Percentiles rank a stretch among this genome's conserved stretches.
These are phyloP conservation scores for Henricia sp. DNA, from an alignment of 53 echinoderm and acorn worm genomes.

Conservation along the genomic window DNA sequence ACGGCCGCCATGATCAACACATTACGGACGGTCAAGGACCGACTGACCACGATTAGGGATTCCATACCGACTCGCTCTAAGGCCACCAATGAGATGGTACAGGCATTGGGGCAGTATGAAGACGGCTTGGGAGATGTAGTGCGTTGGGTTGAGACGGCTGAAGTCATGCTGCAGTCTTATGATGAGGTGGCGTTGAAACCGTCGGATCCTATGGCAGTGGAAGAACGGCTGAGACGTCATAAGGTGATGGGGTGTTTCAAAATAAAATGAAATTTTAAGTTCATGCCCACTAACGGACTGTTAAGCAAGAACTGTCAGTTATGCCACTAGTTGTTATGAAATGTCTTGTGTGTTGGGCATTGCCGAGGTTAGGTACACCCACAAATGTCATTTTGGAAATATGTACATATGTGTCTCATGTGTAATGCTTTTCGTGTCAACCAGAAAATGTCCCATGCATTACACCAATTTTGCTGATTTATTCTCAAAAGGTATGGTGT, in stretches of 20 bases:
- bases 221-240: constrained; percentile 64
- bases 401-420: too few relatives aligned
- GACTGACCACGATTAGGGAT: constrained; percentile 69
- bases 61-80: constrained; percentile 61
- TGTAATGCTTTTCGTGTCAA: too few relatives aligned
- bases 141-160: constrained; percentile 74
- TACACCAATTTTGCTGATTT: too few relatives aligned
- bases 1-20: constrained; percentile 71
- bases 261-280: too few relatives aligned
- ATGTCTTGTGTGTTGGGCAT: too few relatives aligned
- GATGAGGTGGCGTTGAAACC: constrained; percentile 47
- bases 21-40: constrained; percentile 76
- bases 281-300: too few relatives aligned
- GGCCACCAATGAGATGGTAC: constrained; percentile 53
- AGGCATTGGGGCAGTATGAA: constrained; percentile 63
- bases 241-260: constrained; percentile 51
- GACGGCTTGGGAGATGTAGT: constrained; percentile 76
- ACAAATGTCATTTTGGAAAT: too few relatives aligned
- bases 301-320: too few relatives aligned
- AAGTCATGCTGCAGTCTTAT: constrained; percentile 60
- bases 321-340: too few relatives aligned
- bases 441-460: too few relatives aligned
- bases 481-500: too few relatives aligned
- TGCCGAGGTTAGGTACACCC: too few relatives aligned
- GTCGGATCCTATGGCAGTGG: constrained; percentile 39